Percentiles rank a stretch among this genome's conserved stretches.
phyloP scores from a whole-genome alignment of 2,888 invertebrate species.

The Diarsia mendica region DNA sequence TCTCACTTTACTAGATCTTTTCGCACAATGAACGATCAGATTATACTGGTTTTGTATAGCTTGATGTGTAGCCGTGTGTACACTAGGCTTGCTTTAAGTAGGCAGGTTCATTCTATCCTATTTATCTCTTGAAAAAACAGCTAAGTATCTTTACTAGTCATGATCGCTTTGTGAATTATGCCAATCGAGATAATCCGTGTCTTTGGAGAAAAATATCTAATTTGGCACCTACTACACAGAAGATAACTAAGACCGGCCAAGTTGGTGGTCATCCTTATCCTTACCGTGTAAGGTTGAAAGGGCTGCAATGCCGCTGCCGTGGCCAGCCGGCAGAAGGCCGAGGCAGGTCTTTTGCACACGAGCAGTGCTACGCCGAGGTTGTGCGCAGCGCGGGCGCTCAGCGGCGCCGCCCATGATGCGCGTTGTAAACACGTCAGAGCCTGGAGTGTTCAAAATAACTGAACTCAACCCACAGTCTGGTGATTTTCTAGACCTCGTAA shows the following conservation, averaged over 20 bases:
- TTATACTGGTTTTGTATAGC: no score
- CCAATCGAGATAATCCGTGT: neutral
- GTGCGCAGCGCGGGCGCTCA: slow-evolving; percentile 83
- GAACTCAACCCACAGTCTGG: neutral
- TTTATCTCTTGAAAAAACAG: neutral
- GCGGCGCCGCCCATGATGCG: slow-evolving; percentile 82
- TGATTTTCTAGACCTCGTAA: neutral
- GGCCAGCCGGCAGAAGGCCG: slow-evolving; percentile 85
- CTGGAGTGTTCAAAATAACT: slow-evolving; percentile 65
- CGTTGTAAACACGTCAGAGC: slow-evolving; percentile 85
- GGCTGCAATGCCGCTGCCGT: slow-evolving; percentile 84
- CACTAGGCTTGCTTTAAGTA: neutral
- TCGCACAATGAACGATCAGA: no score
- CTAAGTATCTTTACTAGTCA: neutral
- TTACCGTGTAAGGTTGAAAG: slow-evolving; percentile 80
- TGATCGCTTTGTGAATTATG: neutral
- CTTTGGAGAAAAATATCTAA: neutral
- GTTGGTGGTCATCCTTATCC: no score
- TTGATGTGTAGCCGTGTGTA: no score
- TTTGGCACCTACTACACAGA: neutral
- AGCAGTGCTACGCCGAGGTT: slow-evolving; percentile 82
- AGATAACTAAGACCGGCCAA: neutral
- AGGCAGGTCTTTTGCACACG: slow-evolving; percentile 80
- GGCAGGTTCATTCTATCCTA: neutral
- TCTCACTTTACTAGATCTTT: no score